Base-by-base conservation (phyloP, 2,113 vertebrate species). In the Proteles cristata region DNA sequence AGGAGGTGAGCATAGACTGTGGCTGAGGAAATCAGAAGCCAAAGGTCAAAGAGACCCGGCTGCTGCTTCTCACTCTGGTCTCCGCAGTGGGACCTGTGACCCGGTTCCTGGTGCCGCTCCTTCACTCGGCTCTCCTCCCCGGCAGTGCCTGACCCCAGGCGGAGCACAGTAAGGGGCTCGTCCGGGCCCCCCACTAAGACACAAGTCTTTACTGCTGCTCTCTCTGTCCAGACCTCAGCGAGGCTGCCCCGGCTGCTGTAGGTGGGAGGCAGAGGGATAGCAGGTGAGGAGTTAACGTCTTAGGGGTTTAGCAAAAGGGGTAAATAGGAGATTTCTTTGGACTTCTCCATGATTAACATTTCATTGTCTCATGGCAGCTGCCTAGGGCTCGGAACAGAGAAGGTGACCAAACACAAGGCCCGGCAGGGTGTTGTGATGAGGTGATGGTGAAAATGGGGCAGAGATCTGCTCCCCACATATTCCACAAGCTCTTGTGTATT, bases 51-150 rank as follows among this genome's bases (percentile, higher is more conserved):
- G 71, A 45, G 50, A 28, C 43, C 66, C 17, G 69, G 84, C 11
- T 33, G n/a, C 19, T 68, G 1, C 66, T 19, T 63, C 66, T 61
- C 23, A 1, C n/a, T 35, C 69, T 66, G 92, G 55, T 88, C 12
- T 48, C 65, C 6, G 0, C 0, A 0, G 2, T 0, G 55, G 21
- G 15, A 7, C 5, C 43, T 0, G 1, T 25, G 33, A 61, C 55
- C 23, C 26, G 68, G 35, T 5, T 50, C 21, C 69, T 28, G 15
- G 26, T 33, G 39, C n/a, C 39, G 9, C 1, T 4, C 17, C 15
- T 28, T 33, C 12, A 8, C 31, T 31, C 7, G 53, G 7, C 33
- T 15, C 16, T 82, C 43, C 61, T 82, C 21, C 19, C n/a, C 0
- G 12, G 65, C 5, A 7, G 66, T 11, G 21, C 11, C 45, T 91